Evolutionary conservation across 2,888 invertebrate species (phyloP).

Genomic region (Hartigia nigra): DNA sequence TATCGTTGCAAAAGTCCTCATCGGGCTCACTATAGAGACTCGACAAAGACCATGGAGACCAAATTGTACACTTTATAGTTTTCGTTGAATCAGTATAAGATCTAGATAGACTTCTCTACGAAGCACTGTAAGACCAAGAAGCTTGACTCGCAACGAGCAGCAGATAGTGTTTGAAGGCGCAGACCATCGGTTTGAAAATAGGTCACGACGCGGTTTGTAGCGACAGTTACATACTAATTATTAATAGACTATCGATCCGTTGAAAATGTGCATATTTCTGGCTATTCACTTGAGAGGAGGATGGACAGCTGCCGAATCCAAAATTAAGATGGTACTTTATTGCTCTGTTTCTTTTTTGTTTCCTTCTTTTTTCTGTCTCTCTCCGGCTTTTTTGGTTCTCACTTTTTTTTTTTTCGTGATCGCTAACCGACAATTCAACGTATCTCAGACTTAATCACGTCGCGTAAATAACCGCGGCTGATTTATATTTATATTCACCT

Average conservation of each 20-base stretch:
- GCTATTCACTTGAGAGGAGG: not conserved
- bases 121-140: not conserved
- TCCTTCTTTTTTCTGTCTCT: conserved; percentile 13
- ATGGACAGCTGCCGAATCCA: not conserved
- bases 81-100: not conserved
- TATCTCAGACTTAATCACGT: not conserved
- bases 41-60: not conserved
- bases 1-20: not conserved
- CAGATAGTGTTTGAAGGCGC: not conserved
- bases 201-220: not conserved
- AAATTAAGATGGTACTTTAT: not conserved
- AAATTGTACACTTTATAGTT: not conserved
- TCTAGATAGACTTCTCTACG: not conserved
- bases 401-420: not conserved
- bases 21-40: not conserved
- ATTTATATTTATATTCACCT: conserved; percentile 9
- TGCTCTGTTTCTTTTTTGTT: not conserved
- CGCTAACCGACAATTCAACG: not conserved
- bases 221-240: not conserved
- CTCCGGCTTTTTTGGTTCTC: conserved; percentile 3
- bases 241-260: not conserved
- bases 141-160: no score
- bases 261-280: not conserved
- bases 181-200: not conserved
- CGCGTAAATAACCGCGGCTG: conserved; percentile 15